These are phyloP conservation scores for Heliconius hortense DNA, from an alignment of 2,888 invertebrate species.

Conservation along the genomic window DNA sequence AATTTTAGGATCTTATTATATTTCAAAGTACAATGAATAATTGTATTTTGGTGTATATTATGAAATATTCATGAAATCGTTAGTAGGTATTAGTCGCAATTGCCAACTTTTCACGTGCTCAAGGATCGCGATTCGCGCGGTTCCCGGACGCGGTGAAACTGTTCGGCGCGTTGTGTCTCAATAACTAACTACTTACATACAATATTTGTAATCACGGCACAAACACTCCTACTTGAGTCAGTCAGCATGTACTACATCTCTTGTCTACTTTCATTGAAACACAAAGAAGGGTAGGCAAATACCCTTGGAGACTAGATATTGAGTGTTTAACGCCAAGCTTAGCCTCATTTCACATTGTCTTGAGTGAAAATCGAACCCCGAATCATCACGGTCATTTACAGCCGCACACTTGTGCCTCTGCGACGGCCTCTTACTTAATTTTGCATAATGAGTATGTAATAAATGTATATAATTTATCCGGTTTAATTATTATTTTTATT, in stretches of 20 bases:
- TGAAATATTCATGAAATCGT: slow-evolving; percentile 25
- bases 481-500: neutral
- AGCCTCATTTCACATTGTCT: no score
- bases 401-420: no score
- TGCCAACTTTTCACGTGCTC: neutral
- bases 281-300: neutral
- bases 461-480: neutral
- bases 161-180: slow-evolving; percentile 20
- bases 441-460: no score
- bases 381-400: no score
- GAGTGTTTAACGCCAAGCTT: no score
- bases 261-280: neutral
- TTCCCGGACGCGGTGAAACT: slow-evolving; percentile 37
- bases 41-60: slow-evolving; percentile 8
- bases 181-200: slow-evolving; percentile 15
- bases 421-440: no score
- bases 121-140: slow-evolving; percentile 19
- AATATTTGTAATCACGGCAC: slow-evolving; percentile 31
- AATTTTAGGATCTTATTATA: neutral
- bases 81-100: slow-evolving; percentile 1
- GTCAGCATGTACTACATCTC: neutral
- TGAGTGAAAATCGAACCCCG: no score
- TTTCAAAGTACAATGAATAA: neutral
- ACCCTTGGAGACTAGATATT: neutral
- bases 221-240: neutral